phyloP scores from a whole-genome alignment of 2,888 invertebrate species.

The Himalopsyche anomala region DNA sequence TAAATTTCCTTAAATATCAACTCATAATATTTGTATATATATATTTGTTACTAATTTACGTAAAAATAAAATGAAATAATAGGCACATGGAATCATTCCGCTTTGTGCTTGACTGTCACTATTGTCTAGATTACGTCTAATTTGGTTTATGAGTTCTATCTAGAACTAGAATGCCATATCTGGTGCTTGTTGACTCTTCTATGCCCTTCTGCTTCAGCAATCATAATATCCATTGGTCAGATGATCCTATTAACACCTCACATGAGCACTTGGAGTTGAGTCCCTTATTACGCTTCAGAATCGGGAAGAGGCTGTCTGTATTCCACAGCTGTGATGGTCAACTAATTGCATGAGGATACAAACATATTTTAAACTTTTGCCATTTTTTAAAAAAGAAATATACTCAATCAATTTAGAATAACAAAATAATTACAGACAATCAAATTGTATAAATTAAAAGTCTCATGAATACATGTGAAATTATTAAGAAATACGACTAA shows the following conservation, averaged over 20 bases:
- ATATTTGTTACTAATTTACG: too few relatives aligned
- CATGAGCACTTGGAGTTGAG: neutral
- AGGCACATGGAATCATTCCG: too few relatives aligned
- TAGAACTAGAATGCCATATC: neutral
- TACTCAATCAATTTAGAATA: neutral
- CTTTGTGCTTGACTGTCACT: too few relatives aligned
- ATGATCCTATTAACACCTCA: conserved; percentile 2
- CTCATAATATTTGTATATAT: too few relatives aligned
- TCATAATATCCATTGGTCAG: neutral
- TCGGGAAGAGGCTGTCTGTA: neutral
- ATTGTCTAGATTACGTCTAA: too few relatives aligned
- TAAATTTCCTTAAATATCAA: too few relatives aligned
- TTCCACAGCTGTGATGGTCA: neutral
- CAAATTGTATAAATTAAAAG: too few relatives aligned
- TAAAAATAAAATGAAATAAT: too few relatives aligned
- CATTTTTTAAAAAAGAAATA: neutral
- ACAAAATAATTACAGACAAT: too few relatives aligned
- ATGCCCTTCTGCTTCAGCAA: neutral
- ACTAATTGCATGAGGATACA: neutral
- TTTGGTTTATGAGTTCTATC: too few relatives aligned
- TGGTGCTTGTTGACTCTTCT: neutral
- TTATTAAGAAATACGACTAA: too few relatives aligned
- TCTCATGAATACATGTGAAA: too few relatives aligned
- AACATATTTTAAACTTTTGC: neutral
- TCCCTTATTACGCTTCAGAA: neutral